These are phyloP conservation scores for Guaruba guarouba DNA, from an alignment of 2,113 vertebrate genomes.

Conservation along the genomic window DNA sequence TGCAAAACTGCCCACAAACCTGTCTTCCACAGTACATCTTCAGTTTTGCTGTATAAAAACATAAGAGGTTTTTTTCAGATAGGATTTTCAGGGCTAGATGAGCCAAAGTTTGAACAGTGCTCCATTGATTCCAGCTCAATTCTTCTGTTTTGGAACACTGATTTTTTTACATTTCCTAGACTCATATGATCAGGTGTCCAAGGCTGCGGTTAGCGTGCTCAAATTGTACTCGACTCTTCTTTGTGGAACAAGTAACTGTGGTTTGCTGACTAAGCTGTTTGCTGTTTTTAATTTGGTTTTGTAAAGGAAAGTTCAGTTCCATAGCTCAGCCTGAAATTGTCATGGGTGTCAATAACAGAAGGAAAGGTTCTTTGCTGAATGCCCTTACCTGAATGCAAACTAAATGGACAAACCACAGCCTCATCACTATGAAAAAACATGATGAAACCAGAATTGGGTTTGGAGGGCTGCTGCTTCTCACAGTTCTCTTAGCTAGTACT, in stretches of 20 bases:
- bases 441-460: neutral
- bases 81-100: neutral
- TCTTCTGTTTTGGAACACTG: slow-evolving; percentile 20
- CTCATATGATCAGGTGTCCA: slow-evolving; percentile 25
- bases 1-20: neutral
- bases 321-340: neutral
- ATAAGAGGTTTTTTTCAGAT: neutral
- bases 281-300: slow-evolving; percentile 20
- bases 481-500: neutral
- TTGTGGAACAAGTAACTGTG: slow-evolving; percentile 2
- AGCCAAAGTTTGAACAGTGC: slow-evolving; percentile 1
- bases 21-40: neutral
- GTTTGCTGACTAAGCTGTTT: slow-evolving; percentile 47
- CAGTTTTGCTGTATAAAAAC: neutral
- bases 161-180: slow-evolving; percentile 46
- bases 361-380: slow-evolving; percentile 10
- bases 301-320: slow-evolving; percentile 45
- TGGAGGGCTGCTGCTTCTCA: neutral
- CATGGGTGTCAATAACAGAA: neutral
- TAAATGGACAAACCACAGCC: neutral
- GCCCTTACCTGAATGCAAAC: neutral
- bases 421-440: neutral
- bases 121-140: neutral
- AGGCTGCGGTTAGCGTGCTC: slow-evolving; percentile 17
- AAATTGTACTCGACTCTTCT: neutral